Evolutionary conservation across 2,113 vertebrate species (phyloP), one percentile per base, ranked within the genome.

Genomic region (Romanogobio albipinnatus): DNA sequence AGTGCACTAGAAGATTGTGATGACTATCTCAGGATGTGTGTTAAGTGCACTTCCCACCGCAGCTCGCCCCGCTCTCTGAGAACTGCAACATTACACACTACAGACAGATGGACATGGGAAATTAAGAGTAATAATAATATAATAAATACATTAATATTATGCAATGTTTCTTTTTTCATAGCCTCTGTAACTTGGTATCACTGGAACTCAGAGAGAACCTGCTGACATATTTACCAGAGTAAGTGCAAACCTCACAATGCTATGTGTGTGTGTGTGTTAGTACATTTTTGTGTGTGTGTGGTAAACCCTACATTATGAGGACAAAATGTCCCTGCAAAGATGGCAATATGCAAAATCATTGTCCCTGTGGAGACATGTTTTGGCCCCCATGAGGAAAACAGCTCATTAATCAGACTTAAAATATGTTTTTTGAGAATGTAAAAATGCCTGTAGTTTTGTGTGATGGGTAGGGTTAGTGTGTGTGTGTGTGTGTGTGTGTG

Each of bases 141-240:
- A 29, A 29, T 29, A 29, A 29, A 29, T 1, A 29, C 29, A 29
- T 29, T 76, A 26, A 39, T 4, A 22, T 43, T 78, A 17, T 76
- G 43, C 80, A 70, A 70, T 70, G 19, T 22, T 24, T 10, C 1
- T 5, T 9, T 81, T 17, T 80, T 84, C 84, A 78, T 87, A 99
- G 98, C 92, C 96, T 99, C 89, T 94, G 94, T 91, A 97, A 99
- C 94, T 95, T 99, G 95, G 94, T 94, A 87, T 98, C 98, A 88
- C 95, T 99, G 95, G 98, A 99, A 94, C 94, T 99, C 85, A 92
- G 98, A 96, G 98, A 99, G 93, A 99, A 99, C 91, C 86, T 98
- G 90, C 93, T 99, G 92, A 98, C 96, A 0, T 97, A 96, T 91
- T 96, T 99, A 92, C 98, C 98, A 82, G 97, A 98, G 98, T 99